phyloP scores from a whole-genome alignment of 2,888 invertebrate species.

The Tipula confusa region DNA sequence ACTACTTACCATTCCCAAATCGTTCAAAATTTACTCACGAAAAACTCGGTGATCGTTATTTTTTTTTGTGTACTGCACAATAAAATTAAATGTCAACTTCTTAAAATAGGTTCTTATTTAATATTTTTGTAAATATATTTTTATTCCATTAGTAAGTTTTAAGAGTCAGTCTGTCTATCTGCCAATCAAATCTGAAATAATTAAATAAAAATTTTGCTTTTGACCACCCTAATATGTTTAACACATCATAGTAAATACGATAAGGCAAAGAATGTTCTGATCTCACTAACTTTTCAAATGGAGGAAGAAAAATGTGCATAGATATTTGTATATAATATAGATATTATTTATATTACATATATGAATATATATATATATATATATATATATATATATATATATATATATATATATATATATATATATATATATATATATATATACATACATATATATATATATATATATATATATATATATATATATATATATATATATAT shows the following conservation, averaged over 20 bases:
- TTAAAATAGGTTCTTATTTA: neutral
- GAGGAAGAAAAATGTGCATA: neutral
- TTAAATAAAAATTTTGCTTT: neutral
- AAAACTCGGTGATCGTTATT: neutral
- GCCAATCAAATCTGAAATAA: neutral
- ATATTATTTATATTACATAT: too few relatives aligned
- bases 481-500: neutral
- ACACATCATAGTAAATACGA: neutral
- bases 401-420: too few relatives aligned
- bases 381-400: too few relatives aligned
- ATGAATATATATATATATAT: neutral
- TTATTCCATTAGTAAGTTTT: neutral
- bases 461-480: too few relatives aligned
- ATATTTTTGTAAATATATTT: neutral
- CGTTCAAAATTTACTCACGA: neutral
- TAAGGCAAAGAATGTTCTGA: neutral
- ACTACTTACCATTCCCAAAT: neutral
- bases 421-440: too few relatives aligned
- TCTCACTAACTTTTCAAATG: neutral
- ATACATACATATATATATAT: too few relatives aligned
- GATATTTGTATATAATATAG: too few relatives aligned
- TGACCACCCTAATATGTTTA: neutral
- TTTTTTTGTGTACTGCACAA: neutral
- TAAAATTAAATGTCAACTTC: neutral
- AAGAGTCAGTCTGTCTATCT: neutral